A percentile compares a stretch with the other conserved stretches of the same genome.
Conservation (phyloP, 1,140 invertebrate genomes). For the Drosophila nasuta region DNA sequence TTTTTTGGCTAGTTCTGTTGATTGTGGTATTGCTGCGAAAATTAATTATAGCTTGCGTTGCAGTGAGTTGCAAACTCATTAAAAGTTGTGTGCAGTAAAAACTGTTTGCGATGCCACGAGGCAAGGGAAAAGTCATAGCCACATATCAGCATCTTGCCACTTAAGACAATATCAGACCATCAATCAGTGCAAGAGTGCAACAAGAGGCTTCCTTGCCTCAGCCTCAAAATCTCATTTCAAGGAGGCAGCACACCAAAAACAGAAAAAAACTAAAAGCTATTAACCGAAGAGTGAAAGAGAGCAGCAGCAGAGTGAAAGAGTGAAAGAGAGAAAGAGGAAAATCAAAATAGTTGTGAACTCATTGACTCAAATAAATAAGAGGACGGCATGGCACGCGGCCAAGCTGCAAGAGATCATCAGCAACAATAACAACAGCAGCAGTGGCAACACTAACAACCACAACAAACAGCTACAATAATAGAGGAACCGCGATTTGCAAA, state of each 20-base stretch:
- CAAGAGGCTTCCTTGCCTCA: constrained; percentile 69
- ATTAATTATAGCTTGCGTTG: constrained; percentile 5
- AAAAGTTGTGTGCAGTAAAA: constrained; percentile 13
- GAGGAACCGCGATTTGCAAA: constrained; percentile 76
- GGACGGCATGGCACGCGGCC: constrained; percentile 55
- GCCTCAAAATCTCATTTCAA: constrained; percentile 28
- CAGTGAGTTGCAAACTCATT: constrained; percentile 40
- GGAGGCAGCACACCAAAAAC: not conserved
- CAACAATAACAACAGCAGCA: constrained; percentile 64
- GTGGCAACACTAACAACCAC: constrained; percentile 73
- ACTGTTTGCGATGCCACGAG: constrained; percentile 1
- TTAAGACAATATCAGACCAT: constrained; percentile 72
- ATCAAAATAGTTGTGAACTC: constrained; percentile 82
- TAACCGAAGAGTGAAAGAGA: constrained; percentile 17
- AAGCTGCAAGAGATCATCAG: constrained; percentile 47
- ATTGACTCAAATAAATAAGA: constrained; percentile 82
- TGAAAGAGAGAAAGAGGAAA: constrained; percentile 43
- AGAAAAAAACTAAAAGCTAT: constrained; percentile 2
- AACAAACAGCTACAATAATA: constrained; percentile 83
- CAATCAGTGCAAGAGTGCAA: constrained; percentile 72
- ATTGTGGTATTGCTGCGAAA: constrained; percentile 3
- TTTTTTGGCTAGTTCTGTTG: not conserved
- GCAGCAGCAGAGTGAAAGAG: constrained; percentile 4
- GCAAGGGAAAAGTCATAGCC: constrained; percentile 41
- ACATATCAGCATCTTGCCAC: constrained; percentile 59